Evolutionary conservation across 2,113 vertebrate genomes (phyloP).

Genomic region (Carlito syrichta): DNA sequence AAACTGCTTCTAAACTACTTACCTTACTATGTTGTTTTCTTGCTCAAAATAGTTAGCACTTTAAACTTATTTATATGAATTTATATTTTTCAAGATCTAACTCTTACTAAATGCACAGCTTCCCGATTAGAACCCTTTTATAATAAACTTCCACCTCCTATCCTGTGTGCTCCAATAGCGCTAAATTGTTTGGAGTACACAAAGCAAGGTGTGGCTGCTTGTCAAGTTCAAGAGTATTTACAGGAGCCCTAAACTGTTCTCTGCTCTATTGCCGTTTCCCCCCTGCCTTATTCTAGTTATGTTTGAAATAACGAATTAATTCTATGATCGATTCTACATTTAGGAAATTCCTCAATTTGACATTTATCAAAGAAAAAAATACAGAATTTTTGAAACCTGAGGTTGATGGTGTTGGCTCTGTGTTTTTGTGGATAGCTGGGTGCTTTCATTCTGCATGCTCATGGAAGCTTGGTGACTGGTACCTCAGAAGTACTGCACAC

Average conservation of each 20-base stretch:
- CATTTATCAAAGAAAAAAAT: neutral
- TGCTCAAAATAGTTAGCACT: neutral
- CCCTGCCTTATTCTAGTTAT: neutral
- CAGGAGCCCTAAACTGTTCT: neutral
- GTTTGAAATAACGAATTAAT: slow-evolving; percentile 25
- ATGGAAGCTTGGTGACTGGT: neutral
- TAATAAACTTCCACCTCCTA: neutral
- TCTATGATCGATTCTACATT: slow-evolving; percentile 3
- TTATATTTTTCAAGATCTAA: neutral
- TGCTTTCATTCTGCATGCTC: neutral
- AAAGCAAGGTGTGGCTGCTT: neutral
- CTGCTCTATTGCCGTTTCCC: neutral
- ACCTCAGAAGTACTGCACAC: neutral
- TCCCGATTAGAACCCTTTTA: neutral
- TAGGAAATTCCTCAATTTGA: slow-evolving; percentile 7
- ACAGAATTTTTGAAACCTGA: neutral
- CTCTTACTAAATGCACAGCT: neutral
- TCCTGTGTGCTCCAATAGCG: neutral
- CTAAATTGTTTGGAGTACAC: neutral
- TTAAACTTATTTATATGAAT: neutral
- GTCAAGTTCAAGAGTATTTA: neutral
- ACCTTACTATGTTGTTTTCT: neutral
- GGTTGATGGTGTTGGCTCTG: neutral
- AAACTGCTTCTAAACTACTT: neutral
- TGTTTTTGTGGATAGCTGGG: neutral